Conservation (phyloP, 2,113 vertebrate genomes). For the Amphiprion ocellaris region DNA sequence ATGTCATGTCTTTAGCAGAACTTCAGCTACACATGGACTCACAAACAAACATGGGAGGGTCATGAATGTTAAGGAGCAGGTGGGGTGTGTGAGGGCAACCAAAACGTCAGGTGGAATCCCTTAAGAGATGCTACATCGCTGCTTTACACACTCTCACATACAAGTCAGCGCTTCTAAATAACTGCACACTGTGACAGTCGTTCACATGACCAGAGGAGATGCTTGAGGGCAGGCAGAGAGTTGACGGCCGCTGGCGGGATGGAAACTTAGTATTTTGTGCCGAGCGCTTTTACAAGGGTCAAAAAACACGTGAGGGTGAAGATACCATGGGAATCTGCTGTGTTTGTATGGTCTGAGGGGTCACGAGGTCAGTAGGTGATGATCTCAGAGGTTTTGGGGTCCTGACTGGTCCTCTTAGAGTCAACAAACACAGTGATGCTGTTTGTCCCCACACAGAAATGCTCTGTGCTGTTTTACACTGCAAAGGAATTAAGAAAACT, state of each 20-base stretch:
- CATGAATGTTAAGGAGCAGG: background rate
- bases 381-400: constrained; percentile 53
- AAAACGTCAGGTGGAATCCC: background rate
- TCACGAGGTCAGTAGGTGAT: constrained; percentile 43
- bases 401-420: constrained; percentile 69
- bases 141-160: background rate
- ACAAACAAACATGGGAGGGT: background rate
- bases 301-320: constrained; percentile 6
- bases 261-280: constrained; percentile 19
- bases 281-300: constrained; percentile 31
- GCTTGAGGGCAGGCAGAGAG: background rate
- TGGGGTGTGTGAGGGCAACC: background rate
- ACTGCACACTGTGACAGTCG: background rate
- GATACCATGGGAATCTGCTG: constrained; percentile 52
- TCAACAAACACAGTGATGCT: constrained; percentile 53
- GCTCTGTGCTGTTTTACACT: constrained; percentile 6
- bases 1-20: background rate
- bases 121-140: background rate
- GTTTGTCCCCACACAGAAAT: constrained; percentile 47
- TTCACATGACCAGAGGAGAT: background rate
- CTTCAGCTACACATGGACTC: background rate
- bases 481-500: constrained; percentile 47
- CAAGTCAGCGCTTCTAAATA: background rate
- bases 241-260: background rate
- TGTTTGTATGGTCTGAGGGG: constrained; percentile 32